A percentile compares a stretch with the other conserved stretches of the same genome.
Evolutionary conservation across 1,140 invertebrate species (phyloP).

Genomic region (Hylaeus anthracinus): DNA sequence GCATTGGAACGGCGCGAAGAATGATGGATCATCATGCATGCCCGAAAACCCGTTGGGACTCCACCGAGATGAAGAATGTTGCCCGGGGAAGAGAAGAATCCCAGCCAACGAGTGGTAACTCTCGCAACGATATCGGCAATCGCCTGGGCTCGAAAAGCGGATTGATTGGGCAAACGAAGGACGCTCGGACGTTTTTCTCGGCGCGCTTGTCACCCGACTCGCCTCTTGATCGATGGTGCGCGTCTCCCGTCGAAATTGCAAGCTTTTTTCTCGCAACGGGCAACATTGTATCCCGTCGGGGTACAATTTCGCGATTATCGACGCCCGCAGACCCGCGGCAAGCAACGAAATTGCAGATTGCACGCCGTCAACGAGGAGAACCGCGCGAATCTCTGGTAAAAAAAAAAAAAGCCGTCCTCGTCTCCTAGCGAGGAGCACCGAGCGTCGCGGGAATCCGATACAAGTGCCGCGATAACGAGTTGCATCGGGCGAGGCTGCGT

Average conservation of each 20-base stretch:
- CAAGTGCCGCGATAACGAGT: constrained; percentile 1
- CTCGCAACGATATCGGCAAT: constrained; percentile 54
- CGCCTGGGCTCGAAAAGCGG: constrained; percentile 38
- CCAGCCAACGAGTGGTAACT: constrained; percentile 17
- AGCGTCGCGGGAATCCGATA: neutral
- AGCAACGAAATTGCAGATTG: neutral
- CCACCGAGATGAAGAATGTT: constrained; percentile 65
- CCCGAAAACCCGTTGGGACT: constrained; percentile 64
- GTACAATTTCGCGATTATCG: neutral
- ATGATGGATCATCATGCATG: constrained; percentile 68
- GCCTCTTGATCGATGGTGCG: neutral
- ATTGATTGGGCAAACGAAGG: constrained; percentile 37
- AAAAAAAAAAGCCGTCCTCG: neutral
- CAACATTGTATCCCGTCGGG: neutral
- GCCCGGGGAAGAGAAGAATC: constrained; percentile 51
- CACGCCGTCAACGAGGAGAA: neutral
- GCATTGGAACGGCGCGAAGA: constrained; percentile 62
- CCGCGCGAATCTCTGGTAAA: neutral
- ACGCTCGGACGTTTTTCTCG: constrained; percentile 13
- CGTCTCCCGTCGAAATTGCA: neutral
- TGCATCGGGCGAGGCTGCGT: neutral
- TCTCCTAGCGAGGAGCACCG: neutral
- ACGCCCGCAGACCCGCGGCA: neutral
- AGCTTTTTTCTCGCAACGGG: neutral
- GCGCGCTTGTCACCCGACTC: neutral